Evolutionary conservation across 1,140 invertebrate species (phyloP), one percentile per base, ranked within the genome.

Genomic region (Diuraphis noxia): DNA sequence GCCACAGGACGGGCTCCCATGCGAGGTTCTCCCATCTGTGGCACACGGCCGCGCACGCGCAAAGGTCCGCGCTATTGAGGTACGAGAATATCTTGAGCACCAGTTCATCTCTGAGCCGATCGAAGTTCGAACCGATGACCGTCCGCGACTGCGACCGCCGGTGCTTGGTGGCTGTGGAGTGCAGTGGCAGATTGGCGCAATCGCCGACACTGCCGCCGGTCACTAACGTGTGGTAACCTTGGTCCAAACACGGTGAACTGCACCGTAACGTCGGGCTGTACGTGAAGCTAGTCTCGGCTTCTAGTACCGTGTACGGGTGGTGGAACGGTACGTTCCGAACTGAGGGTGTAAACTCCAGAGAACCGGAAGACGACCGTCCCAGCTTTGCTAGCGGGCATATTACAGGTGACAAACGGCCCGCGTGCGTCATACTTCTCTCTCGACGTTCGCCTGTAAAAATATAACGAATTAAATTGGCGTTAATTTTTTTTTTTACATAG

Each of bases 1-100:
- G 95, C 97, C 97, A 98, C 2, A 98, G 94, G 4, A 95, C 94
- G 9, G 96, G 96, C 25, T 96, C 96, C 97, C 97, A 98, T 30
- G 96, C 97, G 38, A 98, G 95, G 81, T 96, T 95, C 93, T 97
- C 97, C 94, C 98, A 98, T 41, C 97, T 94, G 25, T 96, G 94
- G 93, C 97, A 98, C 0, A 98, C 97, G 23, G 97, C 95, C 0
- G 97, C 96, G 93, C 97, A 95, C 36, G 95, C 95, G 93, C 97
- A 97, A 52, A 98, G 94, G 92, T 98, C 96, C 91, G 96, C 96
- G 82, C 96, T 97, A 92, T 96, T 95, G n/a, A 98, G 94, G 95
- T 96, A 96, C 52, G 95, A 95, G 92, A 98, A 97, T 86, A 98
- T 96, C 86, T 94, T 94, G 88, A 95, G 93, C 43, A 96, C 93